These are phyloP conservation scores for Protomyctophum bolini DNA, from an alignment of 2,113 vertebrate species.

Conservation along the genomic window DNA sequence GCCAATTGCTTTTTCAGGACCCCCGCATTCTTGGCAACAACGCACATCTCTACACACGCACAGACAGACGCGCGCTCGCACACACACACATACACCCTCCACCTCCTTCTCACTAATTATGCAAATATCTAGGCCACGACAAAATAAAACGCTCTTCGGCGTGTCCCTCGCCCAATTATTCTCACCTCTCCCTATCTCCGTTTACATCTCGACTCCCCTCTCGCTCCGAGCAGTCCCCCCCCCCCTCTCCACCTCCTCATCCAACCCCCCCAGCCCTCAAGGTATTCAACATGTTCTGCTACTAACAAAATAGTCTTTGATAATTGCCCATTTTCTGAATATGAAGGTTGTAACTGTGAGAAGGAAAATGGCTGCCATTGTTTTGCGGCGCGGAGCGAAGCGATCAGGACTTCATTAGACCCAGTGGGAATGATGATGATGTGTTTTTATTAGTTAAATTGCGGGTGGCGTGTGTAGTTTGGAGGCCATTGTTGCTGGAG, in stretches of 20 bases:
- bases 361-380: slow-evolving; percentile 48
- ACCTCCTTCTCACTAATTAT: slow-evolving; percentile 61
- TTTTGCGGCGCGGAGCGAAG: slow-evolving; percentile 3
- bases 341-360: neutral
- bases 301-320: slow-evolving; percentile 7
- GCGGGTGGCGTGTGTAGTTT: slow-evolving; percentile 33
- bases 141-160: slow-evolving; percentile 26
- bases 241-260: neutral
- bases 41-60: neutral
- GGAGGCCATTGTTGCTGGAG: slow-evolving; percentile 42
- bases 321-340: slow-evolving; percentile 19
- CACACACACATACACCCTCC: neutral
- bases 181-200: slow-evolving; percentile 25
- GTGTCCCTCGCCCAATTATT: slow-evolving; percentile 12
- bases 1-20: slow-evolving; percentile 57
- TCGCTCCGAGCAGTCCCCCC: slow-evolving; percentile 1
- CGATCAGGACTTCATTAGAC: slow-evolving; percentile 30
- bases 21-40: slow-evolving; percentile 54
- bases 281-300: slow-evolving; percentile 12
- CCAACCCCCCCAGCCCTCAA: neutral
- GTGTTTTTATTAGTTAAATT: slow-evolving; percentile 29
- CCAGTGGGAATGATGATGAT: slow-evolving; percentile 32
- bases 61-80: neutral
- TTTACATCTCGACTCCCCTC: slow-evolving; percentile 12
- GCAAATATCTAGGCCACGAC: slow-evolving; percentile 53